A percentile compares a stretch with the other conserved stretches of the same genome.
Conservation (phyloP, 2,113 vertebrate genomes). For the Sterna hirundo region DNA sequence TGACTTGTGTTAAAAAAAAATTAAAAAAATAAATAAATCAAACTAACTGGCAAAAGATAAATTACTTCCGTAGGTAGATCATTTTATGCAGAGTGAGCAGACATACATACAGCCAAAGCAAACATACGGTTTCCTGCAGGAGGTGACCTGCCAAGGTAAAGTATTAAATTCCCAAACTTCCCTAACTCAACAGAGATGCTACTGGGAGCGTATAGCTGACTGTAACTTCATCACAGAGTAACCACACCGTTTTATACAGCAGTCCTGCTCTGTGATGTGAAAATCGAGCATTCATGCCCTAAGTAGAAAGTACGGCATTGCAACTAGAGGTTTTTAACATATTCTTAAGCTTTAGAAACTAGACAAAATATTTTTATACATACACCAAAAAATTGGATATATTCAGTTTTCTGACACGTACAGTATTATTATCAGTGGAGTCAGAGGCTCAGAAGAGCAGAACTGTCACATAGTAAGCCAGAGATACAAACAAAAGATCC, state of each 20-base stretch:
- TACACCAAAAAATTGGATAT: not conserved
- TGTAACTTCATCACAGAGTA: not conserved
- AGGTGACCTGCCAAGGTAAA: not conserved
- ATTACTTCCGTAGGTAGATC: not conserved
- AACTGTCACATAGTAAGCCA: not conserved
- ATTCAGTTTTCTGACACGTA: not conserved
- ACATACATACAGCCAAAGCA: not conserved
- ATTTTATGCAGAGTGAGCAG: slow-evolving; percentile 2
- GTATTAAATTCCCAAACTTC: not conserved
- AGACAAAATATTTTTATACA: not conserved
- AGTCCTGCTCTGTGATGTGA: not conserved
- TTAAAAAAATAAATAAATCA: not conserved
- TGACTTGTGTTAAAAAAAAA: not conserved
- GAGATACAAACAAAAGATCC: not conserved
- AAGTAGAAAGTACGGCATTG: not conserved
- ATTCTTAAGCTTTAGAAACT: not conserved
- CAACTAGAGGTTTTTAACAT: not conserved
- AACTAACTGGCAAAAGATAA: not conserved
- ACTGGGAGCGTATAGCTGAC: not conserved
- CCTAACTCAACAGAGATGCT: not conserved
- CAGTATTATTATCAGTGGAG: not conserved
- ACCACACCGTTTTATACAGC: fast-evolving
- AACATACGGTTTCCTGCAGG: not conserved
- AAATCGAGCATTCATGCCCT: not conserved
- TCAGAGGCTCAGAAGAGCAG: not conserved